Evolutionary conservation across 2,113 vertebrate genomes (phyloP).

Genomic region (Promerops cafer): DNA sequence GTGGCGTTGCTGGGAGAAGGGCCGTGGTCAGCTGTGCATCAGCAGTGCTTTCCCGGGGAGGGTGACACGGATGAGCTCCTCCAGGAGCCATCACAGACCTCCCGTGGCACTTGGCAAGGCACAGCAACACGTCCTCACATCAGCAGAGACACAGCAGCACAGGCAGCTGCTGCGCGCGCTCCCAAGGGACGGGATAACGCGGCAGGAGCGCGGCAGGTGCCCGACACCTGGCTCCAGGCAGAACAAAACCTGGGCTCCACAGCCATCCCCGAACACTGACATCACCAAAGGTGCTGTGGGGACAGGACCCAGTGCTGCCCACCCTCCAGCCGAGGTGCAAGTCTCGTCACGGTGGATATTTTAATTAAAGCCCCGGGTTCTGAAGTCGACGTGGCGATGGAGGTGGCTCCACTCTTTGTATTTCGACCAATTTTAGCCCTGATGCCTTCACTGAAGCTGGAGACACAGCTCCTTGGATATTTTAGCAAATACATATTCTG

Average conservation of each 20-base stretch:
- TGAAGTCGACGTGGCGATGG: accelerated
- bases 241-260: not conserved
- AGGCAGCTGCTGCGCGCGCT: accelerated
- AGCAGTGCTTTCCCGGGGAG: not conserved
- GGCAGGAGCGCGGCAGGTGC: not conserved
- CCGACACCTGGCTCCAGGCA: not conserved
- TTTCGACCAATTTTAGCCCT: not conserved
- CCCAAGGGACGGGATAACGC: not conserved
- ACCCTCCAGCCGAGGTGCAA: not conserved
- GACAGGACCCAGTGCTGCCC: not conserved
- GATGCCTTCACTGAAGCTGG: not conserved
- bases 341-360: not conserved
- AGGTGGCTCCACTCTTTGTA: not conserved
- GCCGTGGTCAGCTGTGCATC: not conserved
- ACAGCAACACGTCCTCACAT: not conserved
- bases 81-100: not conserved
- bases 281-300: not conserved
- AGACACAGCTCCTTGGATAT: not conserved
- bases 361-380: not conserved
- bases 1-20: not conserved
- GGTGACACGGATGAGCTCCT: not conserved
- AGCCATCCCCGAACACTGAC: not conserved
- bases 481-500: not conserved
- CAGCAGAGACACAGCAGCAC: not conserved
- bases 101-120: not conserved